Conservation (phyloP, 2,113 vertebrate species). For the Mirounga angustirostris region DNA sequence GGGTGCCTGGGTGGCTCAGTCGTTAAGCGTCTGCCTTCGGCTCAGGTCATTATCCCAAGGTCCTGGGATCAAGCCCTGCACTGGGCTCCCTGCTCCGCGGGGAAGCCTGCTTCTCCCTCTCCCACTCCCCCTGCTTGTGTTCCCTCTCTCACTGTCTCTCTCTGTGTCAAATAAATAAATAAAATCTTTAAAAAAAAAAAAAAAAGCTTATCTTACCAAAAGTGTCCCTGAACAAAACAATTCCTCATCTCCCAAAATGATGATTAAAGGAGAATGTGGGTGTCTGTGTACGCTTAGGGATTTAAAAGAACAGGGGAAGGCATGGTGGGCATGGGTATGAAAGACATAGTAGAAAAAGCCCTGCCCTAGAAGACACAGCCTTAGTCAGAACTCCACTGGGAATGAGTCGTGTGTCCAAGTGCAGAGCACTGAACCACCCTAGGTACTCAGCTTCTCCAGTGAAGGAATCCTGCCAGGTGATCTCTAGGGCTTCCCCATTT, state of each 20-base stretch:
- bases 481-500: slow-evolving; percentile 23
- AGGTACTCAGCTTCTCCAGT: neutral
- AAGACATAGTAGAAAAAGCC: neutral
- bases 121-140: no score
- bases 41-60: no score
- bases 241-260: neutral
- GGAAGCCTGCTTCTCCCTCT: no score
- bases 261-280: neutral
- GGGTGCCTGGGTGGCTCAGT: no score
- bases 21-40: no score
- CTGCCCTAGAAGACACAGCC: neutral
- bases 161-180: no score
- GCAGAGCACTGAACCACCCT: neutral
- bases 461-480: neutral
- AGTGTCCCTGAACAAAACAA: neutral
- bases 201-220: neutral
- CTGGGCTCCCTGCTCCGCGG: no score
- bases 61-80: no score
- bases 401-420: neutral
- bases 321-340: neutral
- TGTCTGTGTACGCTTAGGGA: no score
- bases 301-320: neutral
- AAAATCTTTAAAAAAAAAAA: no score
- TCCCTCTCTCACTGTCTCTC: no score
- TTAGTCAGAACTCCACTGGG: neutral